A percentile compares a stretch with the other conserved stretches of the same genome.
Conservation (phyloP, 1,140 invertebrate species). For the Micrasema longulum region DNA sequence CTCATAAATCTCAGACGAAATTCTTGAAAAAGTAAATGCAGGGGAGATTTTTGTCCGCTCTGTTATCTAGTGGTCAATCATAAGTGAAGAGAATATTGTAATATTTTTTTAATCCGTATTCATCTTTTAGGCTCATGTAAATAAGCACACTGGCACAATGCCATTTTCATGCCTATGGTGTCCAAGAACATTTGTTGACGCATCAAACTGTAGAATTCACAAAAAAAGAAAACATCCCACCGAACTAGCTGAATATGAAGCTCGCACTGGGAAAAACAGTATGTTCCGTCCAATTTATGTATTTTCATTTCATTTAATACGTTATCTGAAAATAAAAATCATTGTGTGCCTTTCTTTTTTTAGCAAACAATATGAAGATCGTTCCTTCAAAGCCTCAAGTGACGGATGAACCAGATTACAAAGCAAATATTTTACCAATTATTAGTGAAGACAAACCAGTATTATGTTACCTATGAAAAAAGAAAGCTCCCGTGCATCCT, state of each 20-base stretch:
- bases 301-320: too few species aligned
- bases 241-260: slow-evolving; percentile 51
- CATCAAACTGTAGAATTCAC: slow-evolving; percentile 50
- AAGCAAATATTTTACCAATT: background rate
- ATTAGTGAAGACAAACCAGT: background rate
- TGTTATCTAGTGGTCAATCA: background rate
- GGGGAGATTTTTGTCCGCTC: background rate
- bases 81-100: background rate
- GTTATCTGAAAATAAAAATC: too few species aligned
- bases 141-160: slow-evolving; percentile 47
- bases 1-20: too few species aligned
- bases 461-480: background rate
- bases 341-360: background rate
- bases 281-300: too few species aligned
- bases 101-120: background rate
- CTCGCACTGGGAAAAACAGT: slow-evolving; percentile 27
- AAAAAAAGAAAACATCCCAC: slow-evolving; percentile 48
- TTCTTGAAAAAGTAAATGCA: too few species aligned
- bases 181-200: slow-evolving; percentile 45
- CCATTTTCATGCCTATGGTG: slow-evolving; percentile 50
- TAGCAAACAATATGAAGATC: background rate
- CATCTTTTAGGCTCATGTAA: slow-evolving; percentile 47
- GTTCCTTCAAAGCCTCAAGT: background rate
- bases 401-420: too few species aligned
- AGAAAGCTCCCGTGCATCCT: too few species aligned